phyloP scores from a whole-genome alignment of 2,888 invertebrate species.

The Melanophora roralis region DNA sequence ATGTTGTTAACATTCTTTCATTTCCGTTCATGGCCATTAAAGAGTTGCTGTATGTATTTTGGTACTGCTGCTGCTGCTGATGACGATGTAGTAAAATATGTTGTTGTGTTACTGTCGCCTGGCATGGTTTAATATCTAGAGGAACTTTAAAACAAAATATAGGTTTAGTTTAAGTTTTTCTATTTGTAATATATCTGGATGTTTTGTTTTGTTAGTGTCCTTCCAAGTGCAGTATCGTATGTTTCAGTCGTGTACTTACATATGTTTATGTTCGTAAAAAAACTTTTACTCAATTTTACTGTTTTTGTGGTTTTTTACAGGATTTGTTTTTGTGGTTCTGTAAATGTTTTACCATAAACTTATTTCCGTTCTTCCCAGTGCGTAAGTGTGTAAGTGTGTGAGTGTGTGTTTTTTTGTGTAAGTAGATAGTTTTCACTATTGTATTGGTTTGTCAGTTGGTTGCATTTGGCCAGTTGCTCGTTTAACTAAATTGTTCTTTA shows the following conservation, averaged over 20 bases:
- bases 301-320: conserved; percentile 53
- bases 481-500: conserved; percentile 66
- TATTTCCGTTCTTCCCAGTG: conserved; percentile 8
- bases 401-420: conserved; percentile 6
- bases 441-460: conserved; percentile 48
- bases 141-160: conserved; percentile 55
- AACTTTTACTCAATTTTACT: conserved; percentile 59
- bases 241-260: not conserved
- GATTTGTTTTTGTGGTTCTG: conserved; percentile 61
- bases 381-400: conserved; percentile 3
- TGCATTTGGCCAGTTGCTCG: conserved; percentile 44
- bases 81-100: conserved; percentile 60
- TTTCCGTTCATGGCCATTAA: conserved; percentile 75
- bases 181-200: conserved; percentile 22
- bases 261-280: conserved; percentile 18
- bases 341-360: conserved; percentile 35
- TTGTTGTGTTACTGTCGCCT: conserved; percentile 61
- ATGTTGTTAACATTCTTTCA: conserved; percentile 77
- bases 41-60: conserved; percentile 64
- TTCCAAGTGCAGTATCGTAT: conserved; percentile 11
- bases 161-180: conserved; percentile 54
- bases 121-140: conserved; percentile 70
- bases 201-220: conserved; percentile 4
- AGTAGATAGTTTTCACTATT: conserved; percentile 43
- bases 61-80: conserved; percentile 68